Evolutionary conservation across 1,140 invertebrate species (phyloP).

Genomic region (Grapholita molesta): DNA sequence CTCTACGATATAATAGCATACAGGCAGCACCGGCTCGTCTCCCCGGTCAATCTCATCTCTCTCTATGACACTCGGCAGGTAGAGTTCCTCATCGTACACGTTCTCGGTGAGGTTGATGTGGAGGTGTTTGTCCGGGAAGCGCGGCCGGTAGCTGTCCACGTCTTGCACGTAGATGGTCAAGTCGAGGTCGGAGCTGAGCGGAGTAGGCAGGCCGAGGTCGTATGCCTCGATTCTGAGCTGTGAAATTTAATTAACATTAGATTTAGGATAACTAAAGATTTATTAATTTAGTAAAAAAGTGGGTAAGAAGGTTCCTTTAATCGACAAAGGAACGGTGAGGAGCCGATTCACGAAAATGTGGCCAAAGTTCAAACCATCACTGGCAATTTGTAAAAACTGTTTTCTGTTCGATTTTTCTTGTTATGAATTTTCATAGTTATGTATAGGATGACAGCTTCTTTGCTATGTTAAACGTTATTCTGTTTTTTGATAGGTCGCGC

Average conservation of each 20-base stretch:
- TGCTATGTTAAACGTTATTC: no score
- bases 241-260: no score
- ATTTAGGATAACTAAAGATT: constrained; percentile 20
- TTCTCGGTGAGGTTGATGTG: constrained; percentile 91
- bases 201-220: constrained; percentile 91
- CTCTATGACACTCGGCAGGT: constrained; percentile 91
- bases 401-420: no score
- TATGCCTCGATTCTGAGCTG: constrained; percentile 94
- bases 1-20: constrained; percentile 92
- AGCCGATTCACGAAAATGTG: no score
- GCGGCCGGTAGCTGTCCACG: constrained; percentile 93
- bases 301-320: no score
- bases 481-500: no score
- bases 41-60: constrained; percentile 89
- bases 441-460: no score
- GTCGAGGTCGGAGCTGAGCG: constrained; percentile 91
- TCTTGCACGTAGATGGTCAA: constrained; percentile 93
- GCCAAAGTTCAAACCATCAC: no score
- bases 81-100: constrained; percentile 80
- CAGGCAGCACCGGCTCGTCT: constrained; percentile 85
- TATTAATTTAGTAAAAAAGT: no score
- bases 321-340: no score
- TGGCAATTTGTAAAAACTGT: no score
- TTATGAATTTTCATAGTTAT: no score
- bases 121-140: constrained; percentile 88